A percentile compares a stretch with the other conserved stretches of the same genome.
These are phyloP conservation scores for Pangasius sanitwongsei DNA, from an alignment of 2,797 vertebrate genomes.

Conservation along the genomic window DNA sequence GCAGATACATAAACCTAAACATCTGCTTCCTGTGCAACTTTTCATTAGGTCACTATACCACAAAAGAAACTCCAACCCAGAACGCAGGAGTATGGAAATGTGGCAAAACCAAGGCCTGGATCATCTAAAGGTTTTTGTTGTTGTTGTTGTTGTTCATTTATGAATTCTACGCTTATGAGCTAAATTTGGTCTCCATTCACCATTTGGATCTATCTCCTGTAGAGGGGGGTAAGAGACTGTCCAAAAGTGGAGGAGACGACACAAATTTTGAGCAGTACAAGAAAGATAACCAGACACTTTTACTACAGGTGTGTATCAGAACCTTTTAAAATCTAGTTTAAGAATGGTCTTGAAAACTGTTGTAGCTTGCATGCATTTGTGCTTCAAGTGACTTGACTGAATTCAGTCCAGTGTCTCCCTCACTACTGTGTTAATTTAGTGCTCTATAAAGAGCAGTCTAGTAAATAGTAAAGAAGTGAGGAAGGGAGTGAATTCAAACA, in stretches of 20 bases:
- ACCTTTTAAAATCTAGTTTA: background rate
- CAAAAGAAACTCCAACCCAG: conserved; percentile 73
- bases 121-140: conserved; percentile 67
- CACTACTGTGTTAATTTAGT: background rate
- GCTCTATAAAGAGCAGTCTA: background rate
- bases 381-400: background rate
- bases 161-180: background rate
- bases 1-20: background rate
- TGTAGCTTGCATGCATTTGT: background rate
- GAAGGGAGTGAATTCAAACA: background rate
- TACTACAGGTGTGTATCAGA: conserved; percentile 80
- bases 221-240: conserved; percentile 69
- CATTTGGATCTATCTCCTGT: conserved; percentile 28
- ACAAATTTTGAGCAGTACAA: conserved; percentile 73
- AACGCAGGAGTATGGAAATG: conserved; percentile 67
- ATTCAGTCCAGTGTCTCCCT: background rate
- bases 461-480: background rate
- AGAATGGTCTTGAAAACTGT: background rate
- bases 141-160: background rate
- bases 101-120: conserved; percentile 69
- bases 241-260: conserved; percentile 62
- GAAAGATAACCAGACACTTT: conserved; percentile 78
- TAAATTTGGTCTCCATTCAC: background rate
- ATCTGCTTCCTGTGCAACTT: background rate
- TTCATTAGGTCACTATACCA: conserved; percentile 81